Conservation (phyloP, 1,140 invertebrate species). For the Heliothis virescens region DNA sequence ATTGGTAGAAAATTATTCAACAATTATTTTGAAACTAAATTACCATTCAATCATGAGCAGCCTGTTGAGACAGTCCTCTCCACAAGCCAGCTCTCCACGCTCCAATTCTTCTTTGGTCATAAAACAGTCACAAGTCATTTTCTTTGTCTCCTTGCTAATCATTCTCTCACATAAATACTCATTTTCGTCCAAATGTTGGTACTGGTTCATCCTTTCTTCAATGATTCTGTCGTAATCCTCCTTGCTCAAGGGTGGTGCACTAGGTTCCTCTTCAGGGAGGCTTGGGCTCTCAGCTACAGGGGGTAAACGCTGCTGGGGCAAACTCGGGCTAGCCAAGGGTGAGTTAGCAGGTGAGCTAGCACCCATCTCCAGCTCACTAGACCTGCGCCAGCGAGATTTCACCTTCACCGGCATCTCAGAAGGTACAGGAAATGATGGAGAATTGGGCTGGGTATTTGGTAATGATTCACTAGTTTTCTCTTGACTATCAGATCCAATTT, state of each 20-base stretch:
- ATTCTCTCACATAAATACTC: slow-evolving; percentile 93
- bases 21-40: slow-evolving; percentile 56
- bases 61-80: slow-evolving; percentile 98
- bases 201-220: slow-evolving; percentile 91
- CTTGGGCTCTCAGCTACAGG: slow-evolving; percentile 67
- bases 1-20: too few species aligned
- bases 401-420: slow-evolving; percentile 92
- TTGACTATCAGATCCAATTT: slow-evolving; percentile 79
- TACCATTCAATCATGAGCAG: slow-evolving; percentile 99
- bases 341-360: slow-evolving; percentile 80
- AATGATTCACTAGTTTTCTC: slow-evolving; percentile 68
- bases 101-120: slow-evolving; percentile 95
- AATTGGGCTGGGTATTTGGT: slow-evolving; percentile 63
- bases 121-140: slow-evolving; percentile 98
- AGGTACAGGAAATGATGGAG: slow-evolving; percentile 80
- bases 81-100: slow-evolving; percentile 94
- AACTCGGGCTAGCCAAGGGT: slow-evolving; percentile 76
- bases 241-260: slow-evolving; percentile 70
- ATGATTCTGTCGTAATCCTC: slow-evolving; percentile 87
- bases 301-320: slow-evolving; percentile 68
- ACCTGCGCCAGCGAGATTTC: slow-evolving; percentile 94
- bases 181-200: slow-evolving; percentile 94
- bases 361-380: slow-evolving; percentile 93
- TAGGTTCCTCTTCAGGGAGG: slow-evolving; percentile 61
- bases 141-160: slow-evolving; percentile 94